These are phyloP conservation scores for Nezara viridula DNA, from an alignment of 2,888 invertebrate species.

Conservation along the genomic window DNA sequence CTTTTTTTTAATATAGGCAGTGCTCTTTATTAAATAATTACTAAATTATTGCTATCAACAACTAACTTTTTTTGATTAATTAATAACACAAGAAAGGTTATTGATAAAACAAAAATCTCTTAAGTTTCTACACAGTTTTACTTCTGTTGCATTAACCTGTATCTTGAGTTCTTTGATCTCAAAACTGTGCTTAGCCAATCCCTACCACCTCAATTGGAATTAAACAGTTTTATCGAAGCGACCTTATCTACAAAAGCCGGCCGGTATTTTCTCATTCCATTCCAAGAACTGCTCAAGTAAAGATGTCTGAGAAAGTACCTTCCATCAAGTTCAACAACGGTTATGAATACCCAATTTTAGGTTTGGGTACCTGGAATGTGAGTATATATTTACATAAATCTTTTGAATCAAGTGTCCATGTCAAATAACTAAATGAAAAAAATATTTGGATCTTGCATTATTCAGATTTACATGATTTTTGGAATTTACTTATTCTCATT, in stretches of 20 bases:
- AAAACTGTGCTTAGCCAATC: background rate
- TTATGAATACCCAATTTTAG: conserved; percentile 68
- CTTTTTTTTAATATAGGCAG: background rate
- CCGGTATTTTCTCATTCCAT: background rate
- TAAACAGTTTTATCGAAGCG: background rate
- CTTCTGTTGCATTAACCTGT: background rate
- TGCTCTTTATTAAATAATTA: background rate
- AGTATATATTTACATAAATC: conserved; percentile 54
- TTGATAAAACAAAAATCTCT: background rate
- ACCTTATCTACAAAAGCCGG: background rate
- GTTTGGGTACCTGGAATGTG: conserved; percentile 70
- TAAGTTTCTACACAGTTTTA: background rate
- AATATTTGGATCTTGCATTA: too few relatives aligned
- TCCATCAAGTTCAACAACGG: conserved; percentile 69
- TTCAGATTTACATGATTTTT: too few relatives aligned
- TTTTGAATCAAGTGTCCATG: too few relatives aligned
- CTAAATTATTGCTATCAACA: background rate
- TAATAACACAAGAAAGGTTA: background rate
- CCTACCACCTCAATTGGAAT: background rate
- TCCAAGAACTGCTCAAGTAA: background rate
- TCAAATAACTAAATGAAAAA: too few relatives aligned
- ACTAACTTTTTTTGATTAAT: background rate
- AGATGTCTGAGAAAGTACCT: conserved; percentile 24
- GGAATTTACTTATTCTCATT: too few relatives aligned
- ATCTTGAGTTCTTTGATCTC: background rate